Conservation (phyloP, 2,888 invertebrate species). For the Thera britannica region DNA sequence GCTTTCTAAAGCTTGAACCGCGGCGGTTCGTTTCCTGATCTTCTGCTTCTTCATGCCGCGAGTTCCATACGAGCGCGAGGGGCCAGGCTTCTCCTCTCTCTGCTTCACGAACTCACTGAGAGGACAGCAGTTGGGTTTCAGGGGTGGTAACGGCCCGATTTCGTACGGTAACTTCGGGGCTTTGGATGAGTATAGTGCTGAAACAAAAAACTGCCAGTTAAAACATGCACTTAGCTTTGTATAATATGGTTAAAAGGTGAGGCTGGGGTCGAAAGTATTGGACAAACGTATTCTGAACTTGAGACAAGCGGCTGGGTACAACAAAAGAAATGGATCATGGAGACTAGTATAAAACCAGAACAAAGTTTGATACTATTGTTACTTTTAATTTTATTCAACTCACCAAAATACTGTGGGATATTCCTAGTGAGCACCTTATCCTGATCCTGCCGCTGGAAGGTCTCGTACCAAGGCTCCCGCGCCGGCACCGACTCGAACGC, state of each 20-base stretch:
- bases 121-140: constrained; percentile 83
- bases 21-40: constrained; percentile 64
- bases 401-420: constrained; percentile 84
- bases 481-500: constrained; percentile 91
- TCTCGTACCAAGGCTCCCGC: constrained; percentile 91
- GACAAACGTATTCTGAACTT: background rate
- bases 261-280: background rate
- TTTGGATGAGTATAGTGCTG: constrained; percentile 84
- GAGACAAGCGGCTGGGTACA: background rate
- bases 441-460: constrained; percentile 90
- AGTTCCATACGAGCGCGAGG: constrained; percentile 72
- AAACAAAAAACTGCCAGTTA: constrained; percentile 49
- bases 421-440: constrained; percentile 87
- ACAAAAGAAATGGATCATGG: no score
- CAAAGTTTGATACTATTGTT: background rate
- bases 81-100: constrained; percentile 70
- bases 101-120: constrained; percentile 77
- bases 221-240: background rate
- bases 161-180: constrained; percentile 91
- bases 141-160: constrained; percentile 86
- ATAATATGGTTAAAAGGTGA: background rate
- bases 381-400: constrained; percentile 46
- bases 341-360: background rate
- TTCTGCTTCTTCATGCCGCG: constrained; percentile 73
- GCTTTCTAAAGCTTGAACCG: constrained; percentile 69